Evolutionary conservation across 1,140 invertebrate species (phyloP), one percentile per base, ranked within the genome.

Genomic region (Drosophila sucinea): DNA sequence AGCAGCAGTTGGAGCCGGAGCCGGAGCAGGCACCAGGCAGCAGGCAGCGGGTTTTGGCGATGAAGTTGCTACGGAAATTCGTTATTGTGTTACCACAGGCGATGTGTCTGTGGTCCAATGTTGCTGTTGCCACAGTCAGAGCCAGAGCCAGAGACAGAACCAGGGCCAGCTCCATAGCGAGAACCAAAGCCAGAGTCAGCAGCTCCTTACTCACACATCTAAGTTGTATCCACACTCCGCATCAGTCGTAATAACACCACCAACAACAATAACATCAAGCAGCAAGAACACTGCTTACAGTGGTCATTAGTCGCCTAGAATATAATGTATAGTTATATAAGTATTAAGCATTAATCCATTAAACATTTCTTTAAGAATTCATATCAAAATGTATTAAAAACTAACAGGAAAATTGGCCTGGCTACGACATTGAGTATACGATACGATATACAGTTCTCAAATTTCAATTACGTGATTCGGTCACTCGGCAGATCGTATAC

Each of bases 21-120:
- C 2, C 64, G 33, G 33, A 57, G 35, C 57, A 66, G 63, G 25
- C 58, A 41, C 51, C 44, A 58, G 51, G 55, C 35, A 47, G 44
- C 44, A 3, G 75, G 56, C 62, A 72, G 51, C 78, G 67, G 72
- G 72, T 81, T 71, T 68, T 68, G 54, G 64, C 80, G 73, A 77
- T 87, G 84, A 84, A 89, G 85, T 90, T 90, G 86, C 82, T 90
- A 90, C 86, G 85, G 85, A 90, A 90, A 90, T 90, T 90, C 85
- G 85, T 90, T 90, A 90, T 90, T 90, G 85, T 90, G 85, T 90
- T 90, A 90, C 85, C 85, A 90, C 85, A 90, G 85, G 85, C 85
- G 86, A 90, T 90, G 81, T 90, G 74, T 89, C 85, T 86, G 81
- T 86, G 74, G 90, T 70, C 80, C 84, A 83, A 83, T 82, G 85